These are phyloP conservation scores for Drosophila yooni DNA, from an alignment of 2,888 invertebrate genomes.

Conservation along the genomic window DNA sequence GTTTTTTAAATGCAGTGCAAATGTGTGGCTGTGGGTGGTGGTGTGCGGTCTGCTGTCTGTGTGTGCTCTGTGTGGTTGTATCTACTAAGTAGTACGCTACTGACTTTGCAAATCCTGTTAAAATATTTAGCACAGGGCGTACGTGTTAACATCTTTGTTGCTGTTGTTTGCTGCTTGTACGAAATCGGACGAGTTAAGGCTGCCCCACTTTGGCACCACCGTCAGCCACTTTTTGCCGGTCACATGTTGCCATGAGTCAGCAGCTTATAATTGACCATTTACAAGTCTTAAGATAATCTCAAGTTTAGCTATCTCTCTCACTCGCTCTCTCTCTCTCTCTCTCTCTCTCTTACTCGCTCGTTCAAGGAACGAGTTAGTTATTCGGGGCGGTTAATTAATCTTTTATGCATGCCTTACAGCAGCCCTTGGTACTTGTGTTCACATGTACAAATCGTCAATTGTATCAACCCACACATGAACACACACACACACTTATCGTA, in stretches of 20 bases:
- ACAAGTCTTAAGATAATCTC: constrained; percentile 47
- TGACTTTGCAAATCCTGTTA: constrained; percentile 51
- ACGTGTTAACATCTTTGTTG: constrained; percentile 63
- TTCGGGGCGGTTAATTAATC: constrained; percentile 34
- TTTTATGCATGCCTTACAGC: constrained; percentile 35
- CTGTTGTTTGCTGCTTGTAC: constrained; percentile 37
- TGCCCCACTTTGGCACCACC: constrained; percentile 27
- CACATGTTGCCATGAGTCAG: constrained; percentile 57
- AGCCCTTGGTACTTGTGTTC: neutral
- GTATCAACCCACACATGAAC: constrained; percentile 31
- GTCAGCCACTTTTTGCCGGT: constrained; percentile 2
- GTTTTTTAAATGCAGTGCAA: constrained; percentile 82
- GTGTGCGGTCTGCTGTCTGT: neutral
- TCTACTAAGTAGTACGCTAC: constrained; percentile 50
- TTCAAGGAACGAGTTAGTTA: neutral
- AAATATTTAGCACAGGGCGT: constrained; percentile 69
- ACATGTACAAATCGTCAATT: constrained; percentile 46
- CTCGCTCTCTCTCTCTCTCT: neutral
- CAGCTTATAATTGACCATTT: constrained; percentile 53
- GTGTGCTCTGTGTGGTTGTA: constrained; percentile 10
- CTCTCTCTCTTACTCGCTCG: neutral
- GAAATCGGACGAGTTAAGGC: constrained; percentile 37
- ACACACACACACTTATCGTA: constrained; percentile 19
- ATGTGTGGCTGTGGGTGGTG: constrained; percentile 38
- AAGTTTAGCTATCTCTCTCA: constrained; percentile 6